Evolutionary conservation across 53 echinoderm and acorn worm species (phyloP).

Genomic region (Hippasteria phrygiana): DNA sequence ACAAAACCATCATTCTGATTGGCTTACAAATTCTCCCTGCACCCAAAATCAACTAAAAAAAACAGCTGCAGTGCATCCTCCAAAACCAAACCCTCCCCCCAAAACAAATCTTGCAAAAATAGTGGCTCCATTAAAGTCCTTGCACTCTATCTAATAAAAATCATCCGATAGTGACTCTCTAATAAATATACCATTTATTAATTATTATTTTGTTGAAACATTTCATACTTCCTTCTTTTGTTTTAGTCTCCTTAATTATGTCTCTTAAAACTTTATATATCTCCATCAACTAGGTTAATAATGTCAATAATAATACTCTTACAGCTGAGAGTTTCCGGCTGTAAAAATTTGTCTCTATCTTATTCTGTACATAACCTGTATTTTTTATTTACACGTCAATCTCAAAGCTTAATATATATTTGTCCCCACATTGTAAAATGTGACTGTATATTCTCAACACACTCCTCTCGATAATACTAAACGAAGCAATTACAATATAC

Average conservation of each 20-base stretch:
- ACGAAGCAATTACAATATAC: conserved; percentile 57
- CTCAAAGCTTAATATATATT: conserved; percentile 57
- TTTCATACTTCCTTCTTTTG: conserved; percentile 45
- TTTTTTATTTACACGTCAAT: conserved; percentile 53
- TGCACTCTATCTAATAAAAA: conserved; percentile 57
- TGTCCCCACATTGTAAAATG: conserved; percentile 47
- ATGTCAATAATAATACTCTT: conserved; percentile 40
- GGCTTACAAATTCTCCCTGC: not conserved
- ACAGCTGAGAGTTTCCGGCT: conserved; percentile 56
- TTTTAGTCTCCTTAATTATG: conserved; percentile 11
- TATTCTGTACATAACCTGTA: conserved; percentile 49
- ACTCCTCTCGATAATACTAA: conserved; percentile 19
- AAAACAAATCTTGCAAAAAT: conserved; percentile 41
- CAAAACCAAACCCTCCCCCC: not conserved
- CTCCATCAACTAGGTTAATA: conserved; percentile 52
- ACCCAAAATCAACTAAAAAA: conserved; percentile 52
- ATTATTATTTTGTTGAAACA: conserved; percentile 40
- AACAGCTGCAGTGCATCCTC: conserved; percentile 45
- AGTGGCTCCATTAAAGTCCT: conserved; percentile 39
- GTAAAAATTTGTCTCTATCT: conserved; percentile 50
- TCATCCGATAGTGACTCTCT: conserved; percentile 55
- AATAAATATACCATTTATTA: conserved; percentile 62
- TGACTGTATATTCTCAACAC: conserved; percentile 29
- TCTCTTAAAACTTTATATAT: conserved; percentile 50
- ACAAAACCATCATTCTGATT: not conserved